Conservation (phyloP, 2,888 invertebrate species). For the Chalcis sispes region DNA sequence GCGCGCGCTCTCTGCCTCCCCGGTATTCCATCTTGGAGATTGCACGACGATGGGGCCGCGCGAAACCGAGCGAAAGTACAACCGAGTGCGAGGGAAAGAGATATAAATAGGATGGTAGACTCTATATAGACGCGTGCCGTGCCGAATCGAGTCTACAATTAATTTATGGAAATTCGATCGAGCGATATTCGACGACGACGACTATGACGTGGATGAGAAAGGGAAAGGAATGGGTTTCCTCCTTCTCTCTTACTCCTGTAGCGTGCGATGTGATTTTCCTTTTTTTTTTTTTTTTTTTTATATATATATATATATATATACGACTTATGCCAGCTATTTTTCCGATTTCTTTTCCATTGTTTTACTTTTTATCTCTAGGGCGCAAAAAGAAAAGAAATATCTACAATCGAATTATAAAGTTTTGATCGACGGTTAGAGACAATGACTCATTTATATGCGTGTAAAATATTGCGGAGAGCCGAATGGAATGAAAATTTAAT, state of each 20-base stretch:
- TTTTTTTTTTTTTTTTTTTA: neutral
- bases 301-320: too few relatives aligned
- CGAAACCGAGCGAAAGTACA: neutral
- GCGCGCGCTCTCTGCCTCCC: conserved; percentile 24
- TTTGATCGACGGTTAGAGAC: neutral
- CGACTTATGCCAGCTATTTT: too few relatives aligned
- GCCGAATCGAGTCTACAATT: conserved; percentile 26
- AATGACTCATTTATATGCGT: neutral
- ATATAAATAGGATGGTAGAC: neutral
- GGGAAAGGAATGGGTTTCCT: too few relatives aligned
- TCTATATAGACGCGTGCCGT: neutral
- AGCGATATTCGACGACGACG: conserved; percentile 14
- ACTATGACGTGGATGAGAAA: too few relatives aligned
- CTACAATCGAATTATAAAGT: neutral
- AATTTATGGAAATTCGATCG: conserved; percentile 56
- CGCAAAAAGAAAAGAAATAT: neutral
- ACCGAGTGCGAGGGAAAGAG: neutral
- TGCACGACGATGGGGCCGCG: conserved; percentile 27
- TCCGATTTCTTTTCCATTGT: neutral
- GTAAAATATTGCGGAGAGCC: neutral
- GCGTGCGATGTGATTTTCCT: neutral
- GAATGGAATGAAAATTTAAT: neutral
- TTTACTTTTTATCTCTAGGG: neutral
- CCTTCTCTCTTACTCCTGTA: neutral
- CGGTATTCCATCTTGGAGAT: conserved; percentile 56